Conservation (phyloP, 2,113 vertebrate genomes). For the Okapia johnstoni region DNA sequence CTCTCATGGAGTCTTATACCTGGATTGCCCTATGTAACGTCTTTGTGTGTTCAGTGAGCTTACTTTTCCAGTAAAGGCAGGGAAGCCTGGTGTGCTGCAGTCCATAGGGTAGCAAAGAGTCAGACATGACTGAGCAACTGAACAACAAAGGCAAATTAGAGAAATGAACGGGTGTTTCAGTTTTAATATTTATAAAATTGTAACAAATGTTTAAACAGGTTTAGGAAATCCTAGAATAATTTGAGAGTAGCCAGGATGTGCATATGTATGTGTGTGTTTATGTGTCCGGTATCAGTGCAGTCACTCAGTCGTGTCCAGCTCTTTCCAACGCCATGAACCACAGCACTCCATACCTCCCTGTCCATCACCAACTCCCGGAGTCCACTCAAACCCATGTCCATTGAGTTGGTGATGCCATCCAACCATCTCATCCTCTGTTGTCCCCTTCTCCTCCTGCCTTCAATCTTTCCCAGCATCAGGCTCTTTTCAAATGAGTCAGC, state of each 20-base stretch:
- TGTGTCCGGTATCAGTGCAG: neutral
- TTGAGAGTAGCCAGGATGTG: neutral
- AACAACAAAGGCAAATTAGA: neutral
- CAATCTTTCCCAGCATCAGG: no score
- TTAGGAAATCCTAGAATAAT: slow-evolving; percentile 3
- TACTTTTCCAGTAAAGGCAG: neutral
- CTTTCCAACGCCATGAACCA: no score
- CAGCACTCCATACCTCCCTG: no score
- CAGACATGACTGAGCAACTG: neutral
- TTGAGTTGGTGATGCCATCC: no score
- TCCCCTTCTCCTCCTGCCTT: no score
- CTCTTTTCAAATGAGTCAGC: no score
- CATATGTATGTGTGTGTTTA: neutral
- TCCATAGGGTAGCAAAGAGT: neutral
- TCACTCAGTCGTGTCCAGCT: no score
- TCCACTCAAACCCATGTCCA: no score
- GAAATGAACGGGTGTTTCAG: neutral
- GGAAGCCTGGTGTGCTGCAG: neutral
- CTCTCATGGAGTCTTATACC: neutral
- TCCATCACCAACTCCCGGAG: no score
- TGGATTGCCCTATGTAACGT: neutral
- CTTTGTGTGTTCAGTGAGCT: neutral
- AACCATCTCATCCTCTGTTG: no score
- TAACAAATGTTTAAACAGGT: neutral
- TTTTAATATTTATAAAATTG: neutral